Conservation (phyloP, 2,888 invertebrate species). For the Fragum sueziense region DNA sequence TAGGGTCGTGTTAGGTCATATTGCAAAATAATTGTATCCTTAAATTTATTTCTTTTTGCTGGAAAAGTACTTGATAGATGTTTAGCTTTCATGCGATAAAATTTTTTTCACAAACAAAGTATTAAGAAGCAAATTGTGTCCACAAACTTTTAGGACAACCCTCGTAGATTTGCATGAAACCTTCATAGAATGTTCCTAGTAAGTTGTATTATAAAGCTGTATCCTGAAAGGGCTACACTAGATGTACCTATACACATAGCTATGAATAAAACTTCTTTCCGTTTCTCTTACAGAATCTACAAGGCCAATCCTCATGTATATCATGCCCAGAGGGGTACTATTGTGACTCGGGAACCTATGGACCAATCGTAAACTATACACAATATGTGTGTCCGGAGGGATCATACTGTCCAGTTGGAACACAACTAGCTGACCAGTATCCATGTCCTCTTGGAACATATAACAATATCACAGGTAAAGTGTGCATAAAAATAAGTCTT, state of each 20-base stretch:
- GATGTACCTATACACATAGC: not conserved
- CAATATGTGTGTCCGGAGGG: conserved; percentile 78
- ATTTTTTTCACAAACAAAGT: no score
- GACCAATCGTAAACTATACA: conserved; percentile 75
- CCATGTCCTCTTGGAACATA: conserved; percentile 44
- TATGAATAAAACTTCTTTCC: not conserved
- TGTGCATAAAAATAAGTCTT: no score
- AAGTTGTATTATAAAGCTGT: no score
- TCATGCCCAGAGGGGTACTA: conserved; percentile 75
- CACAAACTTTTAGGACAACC: no score
- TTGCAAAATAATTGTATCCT: no score
- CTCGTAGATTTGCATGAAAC: no score
- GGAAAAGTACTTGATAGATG: no score
- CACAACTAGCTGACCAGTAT: conserved; percentile 71
- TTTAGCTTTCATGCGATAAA: no score
- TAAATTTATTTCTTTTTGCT: no score
- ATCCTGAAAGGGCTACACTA: not conserved
- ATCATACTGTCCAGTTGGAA: conserved; percentile 79
- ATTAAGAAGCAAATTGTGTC: no score
- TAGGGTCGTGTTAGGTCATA: no score
- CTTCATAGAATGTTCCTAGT: no score
- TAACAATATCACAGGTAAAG: not conserved
- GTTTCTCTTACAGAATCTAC: conserved; percentile 59
- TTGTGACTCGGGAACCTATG: conserved; percentile 78
- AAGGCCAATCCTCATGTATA: conserved; percentile 68